These are phyloP conservation scores for Drosophila lacertosa DNA, from an alignment of 1,140 invertebrate genomes.

Conservation along the genomic window DNA sequence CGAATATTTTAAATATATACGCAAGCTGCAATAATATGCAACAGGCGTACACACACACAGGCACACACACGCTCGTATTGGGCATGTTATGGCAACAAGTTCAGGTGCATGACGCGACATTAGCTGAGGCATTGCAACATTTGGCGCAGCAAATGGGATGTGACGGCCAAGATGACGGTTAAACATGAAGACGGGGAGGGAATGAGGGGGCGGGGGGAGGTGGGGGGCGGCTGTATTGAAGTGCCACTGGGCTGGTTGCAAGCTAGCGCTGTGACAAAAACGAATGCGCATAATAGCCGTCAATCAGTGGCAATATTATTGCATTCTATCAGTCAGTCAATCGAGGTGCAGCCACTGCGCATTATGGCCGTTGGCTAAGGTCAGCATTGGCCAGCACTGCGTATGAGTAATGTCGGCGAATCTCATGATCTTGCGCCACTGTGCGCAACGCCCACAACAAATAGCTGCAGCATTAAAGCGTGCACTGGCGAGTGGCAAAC, in stretches of 20 bases:
- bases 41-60: not conserved
- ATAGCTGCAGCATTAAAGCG: conserved; percentile 26
- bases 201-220: not conserved
- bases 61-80: conserved; percentile 3
- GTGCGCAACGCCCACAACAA: conserved; percentile 39
- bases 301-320: conserved; percentile 37
- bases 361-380: conserved; percentile 49
- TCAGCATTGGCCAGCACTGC: conserved; percentile 46
- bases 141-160: conserved; percentile 53
- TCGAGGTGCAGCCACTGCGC: conserved; percentile 47
- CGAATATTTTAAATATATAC: conserved; percentile 33
- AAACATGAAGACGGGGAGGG: not conserved
- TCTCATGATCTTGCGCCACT: conserved; percentile 38
- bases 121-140: conserved; percentile 47
- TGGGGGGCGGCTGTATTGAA: too few species aligned
- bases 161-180: conserved; percentile 34
- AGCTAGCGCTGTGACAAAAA: conserved; percentile 22
- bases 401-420: conserved; percentile 54
- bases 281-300: conserved; percentile 34
- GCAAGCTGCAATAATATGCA: conserved; percentile 25
- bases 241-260: conserved; percentile 18
- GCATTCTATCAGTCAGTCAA: conserved; percentile 39
- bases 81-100: conserved; percentile 31
- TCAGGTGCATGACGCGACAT: conserved; percentile 50
- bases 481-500: not conserved